phyloP scores from a whole-genome alignment of 2,797 vertebrate species.

The Pristis pectinata region DNA sequence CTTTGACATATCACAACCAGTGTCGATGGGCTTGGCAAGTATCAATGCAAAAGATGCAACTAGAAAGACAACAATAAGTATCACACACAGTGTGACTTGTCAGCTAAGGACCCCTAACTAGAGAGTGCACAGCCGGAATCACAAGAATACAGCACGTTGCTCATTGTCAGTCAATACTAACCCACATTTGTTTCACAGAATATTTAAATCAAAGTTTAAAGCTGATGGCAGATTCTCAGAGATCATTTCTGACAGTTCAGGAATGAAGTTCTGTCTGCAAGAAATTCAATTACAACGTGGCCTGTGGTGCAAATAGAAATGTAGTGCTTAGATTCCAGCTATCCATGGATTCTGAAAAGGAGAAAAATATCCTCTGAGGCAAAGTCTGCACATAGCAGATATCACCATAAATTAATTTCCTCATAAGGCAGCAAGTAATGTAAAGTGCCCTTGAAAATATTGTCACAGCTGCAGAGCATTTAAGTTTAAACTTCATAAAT shows the following conservation, averaged over 20 bases:
- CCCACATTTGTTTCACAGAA: not conserved
- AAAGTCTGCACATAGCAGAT: not conserved
- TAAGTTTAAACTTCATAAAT: not conserved
- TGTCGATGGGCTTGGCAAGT: not conserved
- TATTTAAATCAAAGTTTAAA: not conserved
- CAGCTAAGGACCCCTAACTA: not conserved
- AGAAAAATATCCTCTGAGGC: not conserved
- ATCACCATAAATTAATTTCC: not conserved
- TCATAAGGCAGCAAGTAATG: not conserved
- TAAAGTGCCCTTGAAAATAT: not conserved
- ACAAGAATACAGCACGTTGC: not conserved
- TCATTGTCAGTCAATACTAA: not conserved
- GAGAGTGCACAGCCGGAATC: not conserved
- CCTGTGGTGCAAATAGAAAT: not conserved
- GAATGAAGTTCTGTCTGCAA: not conserved
- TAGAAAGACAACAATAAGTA: not conserved
- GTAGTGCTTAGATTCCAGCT: not conserved
- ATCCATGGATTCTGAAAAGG: not conserved
- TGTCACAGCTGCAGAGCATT: not conserved
- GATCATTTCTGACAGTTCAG: not conserved
- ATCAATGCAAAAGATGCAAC: not conserved
- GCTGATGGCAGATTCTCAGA: not conserved
- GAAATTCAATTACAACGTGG: not conserved
- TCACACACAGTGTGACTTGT: not conserved
- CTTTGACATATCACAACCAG: not conserved